Evolutionary conservation across 2,113 vertebrate genomes (phyloP), one percentile per base, ranked within the genome.

Genomic region (Elachura formosa): DNA sequence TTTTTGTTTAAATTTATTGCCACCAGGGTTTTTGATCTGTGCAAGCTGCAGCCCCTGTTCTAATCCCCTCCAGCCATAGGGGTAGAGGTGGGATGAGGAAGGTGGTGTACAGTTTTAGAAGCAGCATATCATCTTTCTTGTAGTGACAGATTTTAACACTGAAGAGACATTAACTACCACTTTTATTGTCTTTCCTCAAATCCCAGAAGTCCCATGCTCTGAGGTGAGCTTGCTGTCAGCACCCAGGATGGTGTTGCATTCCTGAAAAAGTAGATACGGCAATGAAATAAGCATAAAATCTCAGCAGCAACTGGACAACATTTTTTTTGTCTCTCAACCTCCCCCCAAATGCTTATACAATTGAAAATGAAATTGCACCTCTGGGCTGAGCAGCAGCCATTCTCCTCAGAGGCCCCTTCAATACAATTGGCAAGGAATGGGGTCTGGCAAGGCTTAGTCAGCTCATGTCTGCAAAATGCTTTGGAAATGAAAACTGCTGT

Each of bases 361-460:
- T 54, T 92, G 79, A 90, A 96, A 95, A 96, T 83, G 75, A 76
- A 94, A 96, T 85, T 90, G 75, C 51, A 88, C 61, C 72, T 90
- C 88, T 81, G 91, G 89, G 93, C 89, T 94, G 68, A 91, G 77
- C 87, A 86, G 90, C 59, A 93, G 67, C 72, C 59, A 0, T 43
- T 82, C 68, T 95, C 92, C 95, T 95, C 86, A 46, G 95, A 94
- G 88, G 82, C 90, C 88, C 71, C 72, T 84, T 94, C 88, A 59
- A 34, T 83, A 66, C 88, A 92, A 20, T 49, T 95, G 88, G 90
- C 96, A 85, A 74, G 84, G 59, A 77, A 54, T 23, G 51, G 82
- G 64, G 34, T 80, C 73, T 96, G 94, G 95, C 88, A 73, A 66
- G 68, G 64, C 72, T 88, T 84, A 77, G 68, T 89, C 94, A 92